A percentile compares a stretch with the other conserved stretches of the same genome.
Evolutionary conservation across 2,888 invertebrate genomes (phyloP).

Genomic region (Hypsopygia costalis): DNA sequence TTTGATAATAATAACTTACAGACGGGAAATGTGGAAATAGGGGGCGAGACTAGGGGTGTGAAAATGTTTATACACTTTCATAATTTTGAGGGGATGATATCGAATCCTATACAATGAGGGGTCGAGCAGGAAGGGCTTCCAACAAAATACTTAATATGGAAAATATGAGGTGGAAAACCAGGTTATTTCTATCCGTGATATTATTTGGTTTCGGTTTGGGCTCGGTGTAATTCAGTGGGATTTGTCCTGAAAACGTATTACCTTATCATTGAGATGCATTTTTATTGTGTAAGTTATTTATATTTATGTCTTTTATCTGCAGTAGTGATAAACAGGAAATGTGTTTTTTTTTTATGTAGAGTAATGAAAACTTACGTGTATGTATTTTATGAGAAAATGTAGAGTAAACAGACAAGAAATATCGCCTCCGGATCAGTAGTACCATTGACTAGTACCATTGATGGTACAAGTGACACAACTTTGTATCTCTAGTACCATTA

Average conservation of each 20-base stretch:
- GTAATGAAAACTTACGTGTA: too few species aligned
- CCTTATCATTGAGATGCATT: constrained; percentile 26
- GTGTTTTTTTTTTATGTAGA: too few species aligned
- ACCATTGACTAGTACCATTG: too few species aligned
- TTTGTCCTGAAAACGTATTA: constrained; percentile 38
- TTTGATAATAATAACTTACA: constrained; percentile 78
- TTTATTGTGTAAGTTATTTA: constrained; percentile 9
- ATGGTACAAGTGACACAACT: too few species aligned
- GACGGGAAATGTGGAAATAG: constrained; percentile 63
- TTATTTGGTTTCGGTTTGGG: constrained; percentile 47
- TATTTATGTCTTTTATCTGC: constrained; percentile 16
- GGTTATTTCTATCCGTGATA: constrained; percentile 50
- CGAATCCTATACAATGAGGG: constrained; percentile 62
- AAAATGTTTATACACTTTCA: constrained; percentile 80
- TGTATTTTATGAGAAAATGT: too few species aligned
- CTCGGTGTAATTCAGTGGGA: constrained; percentile 37
- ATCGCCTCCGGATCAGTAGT: too few species aligned
- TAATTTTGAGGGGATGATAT: constrained; percentile 77
- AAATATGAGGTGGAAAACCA: constrained; percentile 66
- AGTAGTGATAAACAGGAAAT: too few species aligned
- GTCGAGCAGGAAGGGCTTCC: constrained; percentile 59
- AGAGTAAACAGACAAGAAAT: too few species aligned
- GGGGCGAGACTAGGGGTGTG: constrained; percentile 65
- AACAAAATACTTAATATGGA: constrained; percentile 71
- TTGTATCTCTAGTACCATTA: too few species aligned